These are phyloP conservation scores for Tichodroma muraria DNA, from an alignment of 2,113 vertebrate genomes.

Conservation along the genomic window DNA sequence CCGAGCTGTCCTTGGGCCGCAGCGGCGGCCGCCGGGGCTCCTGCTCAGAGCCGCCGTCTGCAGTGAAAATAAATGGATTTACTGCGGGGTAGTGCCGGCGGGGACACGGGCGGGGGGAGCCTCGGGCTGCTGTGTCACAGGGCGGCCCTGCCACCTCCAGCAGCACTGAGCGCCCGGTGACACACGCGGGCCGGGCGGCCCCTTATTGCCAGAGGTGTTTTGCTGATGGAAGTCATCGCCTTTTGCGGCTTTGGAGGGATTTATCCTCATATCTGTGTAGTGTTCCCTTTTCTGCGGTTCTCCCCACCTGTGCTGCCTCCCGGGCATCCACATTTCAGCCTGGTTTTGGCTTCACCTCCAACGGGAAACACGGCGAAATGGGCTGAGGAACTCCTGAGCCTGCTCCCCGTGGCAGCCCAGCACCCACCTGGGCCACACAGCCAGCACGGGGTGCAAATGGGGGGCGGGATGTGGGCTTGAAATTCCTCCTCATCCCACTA, in stretches of 20 bases:
- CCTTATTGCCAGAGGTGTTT: accelerated
- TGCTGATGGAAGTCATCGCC: neutral
- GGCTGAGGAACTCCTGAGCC: accelerated
- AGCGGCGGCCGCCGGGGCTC: no score
- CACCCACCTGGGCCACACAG: neutral
- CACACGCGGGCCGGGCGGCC: accelerated
- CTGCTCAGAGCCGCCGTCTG: neutral
- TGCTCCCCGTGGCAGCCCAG: neutral
- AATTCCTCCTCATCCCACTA: constrained; percentile 57
- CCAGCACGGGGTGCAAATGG: neutral
- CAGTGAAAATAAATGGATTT: neutral
- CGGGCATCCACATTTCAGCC: neutral
- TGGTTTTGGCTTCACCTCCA: neutral
- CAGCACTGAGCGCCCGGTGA: accelerated
- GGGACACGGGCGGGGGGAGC: neutral
- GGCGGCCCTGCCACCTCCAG: neutral
- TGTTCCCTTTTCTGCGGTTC: neutral
- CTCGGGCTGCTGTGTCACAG: accelerated
- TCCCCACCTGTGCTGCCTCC: neutral
- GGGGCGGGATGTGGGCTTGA: constrained; percentile 2
- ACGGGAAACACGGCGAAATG: accelerated
- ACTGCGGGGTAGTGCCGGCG: neutral
- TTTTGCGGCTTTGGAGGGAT: neutral
- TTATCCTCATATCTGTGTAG: neutral
- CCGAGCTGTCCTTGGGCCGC: neutral